Evolutionary conservation across 2,888 invertebrate species (phyloP), one percentile per base, ranked within the genome.

Genomic region (Deroplatys truncata): DNA sequence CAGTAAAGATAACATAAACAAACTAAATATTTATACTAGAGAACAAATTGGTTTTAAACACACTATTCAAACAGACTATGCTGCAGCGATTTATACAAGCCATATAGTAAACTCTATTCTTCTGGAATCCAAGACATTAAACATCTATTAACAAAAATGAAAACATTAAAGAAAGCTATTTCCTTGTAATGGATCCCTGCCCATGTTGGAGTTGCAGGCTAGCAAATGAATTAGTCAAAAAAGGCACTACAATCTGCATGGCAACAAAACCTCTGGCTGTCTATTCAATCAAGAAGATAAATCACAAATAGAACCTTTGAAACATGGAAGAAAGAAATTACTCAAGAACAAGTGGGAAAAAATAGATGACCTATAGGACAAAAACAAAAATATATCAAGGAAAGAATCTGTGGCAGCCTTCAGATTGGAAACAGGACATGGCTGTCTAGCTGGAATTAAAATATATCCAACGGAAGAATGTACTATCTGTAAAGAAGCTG

Each of bases 101-200:
- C 82, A 82, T 16, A 82, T 82, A 82, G 15, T 20, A 82, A 82
- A 82, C 28, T 28, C 89, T 88, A 88, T 90, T 89, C 84, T 88
- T 90, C 83, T 85, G 84, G 88, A 35, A 56, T 88, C 87, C 86
- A 89, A 85, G 82, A 84, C 89, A 89, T 43, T 86, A 89, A 88
- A 85, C 84, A 90, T 85, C 8, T 84, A 89, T 87, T 72, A 16
- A 86, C 35, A 85, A 56, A 91, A 86, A 31, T 84, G 2, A 84
- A 56, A 49, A 49, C 82, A 13, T 90, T 3, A 29, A 84, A 84
- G 84, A 84, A 25, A 84, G 28, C 15, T 16, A 84, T 84, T 84
- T 10, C 84, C 28, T 16, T 84, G 10, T 25, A 84, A 84, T 84
- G 84, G n/a, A 84, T 84, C n/a, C 84, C 84, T 84, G n/a, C 84